These are phyloP conservation scores for Spea bombifrons DNA, from an alignment of 2,113 vertebrate species.

Conservation along the genomic window DNA sequence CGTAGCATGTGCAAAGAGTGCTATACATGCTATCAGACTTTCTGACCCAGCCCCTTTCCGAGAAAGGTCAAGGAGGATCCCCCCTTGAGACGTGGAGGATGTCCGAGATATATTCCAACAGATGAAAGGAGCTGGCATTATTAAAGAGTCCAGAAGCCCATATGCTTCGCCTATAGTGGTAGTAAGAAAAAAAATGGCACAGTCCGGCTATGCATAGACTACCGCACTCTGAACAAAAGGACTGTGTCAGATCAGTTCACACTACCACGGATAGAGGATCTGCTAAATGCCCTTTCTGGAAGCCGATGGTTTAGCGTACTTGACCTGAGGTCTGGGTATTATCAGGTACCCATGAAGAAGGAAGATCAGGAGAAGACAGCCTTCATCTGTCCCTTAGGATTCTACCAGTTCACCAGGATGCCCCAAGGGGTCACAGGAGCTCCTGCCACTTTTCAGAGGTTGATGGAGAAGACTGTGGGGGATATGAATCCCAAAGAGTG, in stretches of 20 bases:
- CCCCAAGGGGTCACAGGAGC: constrained; percentile 33
- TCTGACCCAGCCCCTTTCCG: neutral
- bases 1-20: neutral
- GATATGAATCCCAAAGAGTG: constrained; percentile 9
- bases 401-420: constrained; percentile 37
- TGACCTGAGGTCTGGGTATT: neutral
- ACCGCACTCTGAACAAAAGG: neutral
- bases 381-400: constrained; percentile 37
- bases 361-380: constrained; percentile 29
- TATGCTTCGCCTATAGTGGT: neutral
- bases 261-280: constrained; percentile 1
- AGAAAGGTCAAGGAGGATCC: neutral
- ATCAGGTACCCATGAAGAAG: constrained; percentile 5
- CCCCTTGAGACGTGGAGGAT: neutral
- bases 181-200: neutral
- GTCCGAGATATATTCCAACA: neutral
- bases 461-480: constrained; percentile 32
- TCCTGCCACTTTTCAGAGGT: constrained; percentile 33
- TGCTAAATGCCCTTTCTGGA: constrained; percentile 1
- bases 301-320: neutral
- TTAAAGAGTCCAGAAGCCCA: neutral
- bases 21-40: neutral
- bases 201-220: constrained; percentile 1
- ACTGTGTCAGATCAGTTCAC: constrained; percentile 5
- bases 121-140: neutral